A percentile compares a stretch with the other conserved stretches of the same genome.
These are phyloP conservation scores for Gorsachius magnificus DNA, from an alignment of 2,797 vertebrate species.

Conservation along the genomic window DNA sequence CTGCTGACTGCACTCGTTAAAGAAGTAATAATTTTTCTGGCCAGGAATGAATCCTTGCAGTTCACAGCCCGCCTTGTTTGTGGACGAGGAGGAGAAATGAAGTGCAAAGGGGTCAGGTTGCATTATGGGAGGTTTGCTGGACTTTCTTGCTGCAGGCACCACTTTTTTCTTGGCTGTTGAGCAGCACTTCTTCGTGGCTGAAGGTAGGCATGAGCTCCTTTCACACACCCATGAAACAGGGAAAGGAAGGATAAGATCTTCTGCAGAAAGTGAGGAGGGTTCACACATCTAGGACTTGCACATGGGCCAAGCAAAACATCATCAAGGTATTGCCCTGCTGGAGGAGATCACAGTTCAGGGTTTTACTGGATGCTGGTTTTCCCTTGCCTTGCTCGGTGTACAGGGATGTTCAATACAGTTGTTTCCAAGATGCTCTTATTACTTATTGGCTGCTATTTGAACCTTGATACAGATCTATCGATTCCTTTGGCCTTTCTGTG, in stretches of 20 bases:
- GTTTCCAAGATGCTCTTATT: neutral
- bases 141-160: neutral
- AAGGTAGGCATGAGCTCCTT: neutral
- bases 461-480: neutral
- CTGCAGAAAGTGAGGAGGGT: neutral
- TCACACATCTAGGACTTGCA: neutral
- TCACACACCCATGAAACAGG: neutral
- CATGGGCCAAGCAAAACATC: neutral
- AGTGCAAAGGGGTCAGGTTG: neutral
- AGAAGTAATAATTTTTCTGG: neutral
- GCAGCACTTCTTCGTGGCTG: neutral
- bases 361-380: neutral
- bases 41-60: neutral
- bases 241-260: neutral
- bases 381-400: neutral
- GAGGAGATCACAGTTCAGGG: neutral
- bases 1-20: accelerated
- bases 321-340: neutral
- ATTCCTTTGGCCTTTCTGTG: neutral
- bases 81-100: neutral
- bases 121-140: neutral
- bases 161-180: neutral
- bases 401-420: neutral
- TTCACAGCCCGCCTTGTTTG: neutral
- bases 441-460: neutral